These are phyloP conservation scores for Glyphotaelius pellucidus DNA, from an alignment of 2,888 invertebrate species.

Conservation along the genomic window DNA sequence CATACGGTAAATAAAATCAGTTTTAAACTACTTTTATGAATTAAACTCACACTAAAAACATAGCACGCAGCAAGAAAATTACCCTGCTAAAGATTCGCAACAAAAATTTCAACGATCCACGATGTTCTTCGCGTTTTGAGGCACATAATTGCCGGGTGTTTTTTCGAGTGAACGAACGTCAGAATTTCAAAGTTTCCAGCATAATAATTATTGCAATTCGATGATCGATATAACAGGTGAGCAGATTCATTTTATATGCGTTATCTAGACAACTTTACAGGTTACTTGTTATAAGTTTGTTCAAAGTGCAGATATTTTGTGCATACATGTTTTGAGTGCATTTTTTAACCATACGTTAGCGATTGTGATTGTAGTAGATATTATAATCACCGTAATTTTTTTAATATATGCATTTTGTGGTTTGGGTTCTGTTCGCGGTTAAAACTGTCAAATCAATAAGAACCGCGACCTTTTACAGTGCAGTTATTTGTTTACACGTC, in stretches of 20 bases:
- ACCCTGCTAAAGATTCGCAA: not conserved
- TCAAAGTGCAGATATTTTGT: not conserved
- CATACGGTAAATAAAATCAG: not conserved
- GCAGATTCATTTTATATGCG: not conserved
- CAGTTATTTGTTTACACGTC: not conserved
- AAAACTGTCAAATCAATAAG: not conserved
- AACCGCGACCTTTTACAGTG: not conserved
- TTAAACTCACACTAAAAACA: constrained; percentile 11
- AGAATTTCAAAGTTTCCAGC: constrained; percentile 37
- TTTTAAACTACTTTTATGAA: constrained; percentile 22
- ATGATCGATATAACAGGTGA: constrained; percentile 27
- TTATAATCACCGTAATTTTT: not conserved
- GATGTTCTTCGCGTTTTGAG: constrained; percentile 8
- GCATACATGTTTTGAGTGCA: not conserved
- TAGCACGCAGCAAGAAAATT: not conserved
- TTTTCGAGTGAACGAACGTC: constrained; percentile 21
- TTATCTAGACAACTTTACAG: not conserved
- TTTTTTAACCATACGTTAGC: not conserved
- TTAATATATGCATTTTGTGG: not conserved
- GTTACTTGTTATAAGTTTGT: not conserved
- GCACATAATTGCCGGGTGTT: constrained; percentile 21
- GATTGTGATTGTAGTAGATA: not conserved
- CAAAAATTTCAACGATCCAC: not conserved
- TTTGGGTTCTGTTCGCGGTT: not conserved
- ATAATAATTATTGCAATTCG: not conserved